Base-by-base conservation (phyloP, 2,797 vertebrate species). In the Danionella dracula region DNA sequence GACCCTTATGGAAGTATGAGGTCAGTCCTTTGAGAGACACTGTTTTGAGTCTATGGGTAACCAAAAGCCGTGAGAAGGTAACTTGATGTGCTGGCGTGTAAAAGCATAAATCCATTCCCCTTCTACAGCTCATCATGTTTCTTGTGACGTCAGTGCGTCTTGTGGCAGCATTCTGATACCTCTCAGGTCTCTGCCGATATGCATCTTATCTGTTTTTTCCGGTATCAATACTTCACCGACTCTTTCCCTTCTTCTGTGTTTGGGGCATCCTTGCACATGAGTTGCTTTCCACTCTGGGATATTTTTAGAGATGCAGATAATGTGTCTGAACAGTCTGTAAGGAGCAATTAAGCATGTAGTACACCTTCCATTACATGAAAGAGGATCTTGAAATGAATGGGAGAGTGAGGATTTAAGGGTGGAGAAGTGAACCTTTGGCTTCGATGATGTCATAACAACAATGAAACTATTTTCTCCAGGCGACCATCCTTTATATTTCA, bases 271-370 rank as follows among this genome's bases (percentile, higher is more conserved):
- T 63, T 77, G 42, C 42, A 69, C 42, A 4, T 40, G 72, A 44
- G 23, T 62, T 67, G n/a, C 9, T 46, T 38, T 54, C 73, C 73
- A 61, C 46, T 2, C 5, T 0, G 4, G 11, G 64, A 31, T 88
- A 85, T 87, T 87, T 88, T 84, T 86, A 88, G 82, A 78, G 42
- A 29, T 2, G 1, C 45, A 65, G 82, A 82, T 83, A 78, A 71
- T 68, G 73, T 86, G 81, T 83, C 79, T 58, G 10, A 12, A 45
- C 72, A 81, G 75, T 79, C 71, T 69, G 71, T 55, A 68, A 79
- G 54, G 56, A 68, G 49, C 73, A 76, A 76, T 83, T 78, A 76
- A 74, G 76, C 73, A 73, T 54, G 79, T 76, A 38, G 77, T 76
- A 70, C 66, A 84, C 80, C 80, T 85, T 77, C 64, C 75, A 41